Percentiles rank a stretch among this genome's conserved stretches.
Conservation (phyloP, 2,113 vertebrate species). For the Odocoileus hemionus region DNA sequence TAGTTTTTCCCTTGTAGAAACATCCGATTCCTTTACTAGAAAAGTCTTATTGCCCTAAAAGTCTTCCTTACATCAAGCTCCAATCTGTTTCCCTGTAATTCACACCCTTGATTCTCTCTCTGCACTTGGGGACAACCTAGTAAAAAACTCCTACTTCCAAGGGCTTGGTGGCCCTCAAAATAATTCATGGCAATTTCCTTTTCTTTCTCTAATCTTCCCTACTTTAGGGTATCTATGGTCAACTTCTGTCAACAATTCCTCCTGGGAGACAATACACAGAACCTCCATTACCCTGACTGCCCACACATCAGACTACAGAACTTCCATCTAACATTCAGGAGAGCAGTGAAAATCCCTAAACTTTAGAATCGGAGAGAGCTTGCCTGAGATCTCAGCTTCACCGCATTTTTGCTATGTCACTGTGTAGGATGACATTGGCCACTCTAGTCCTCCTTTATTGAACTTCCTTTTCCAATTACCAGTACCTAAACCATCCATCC, state of each 20-base stretch:
- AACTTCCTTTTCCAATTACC: neutral
- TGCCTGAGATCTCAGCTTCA: neutral
- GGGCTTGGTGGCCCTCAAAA: neutral
- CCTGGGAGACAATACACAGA: neutral
- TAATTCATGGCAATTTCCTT: neutral
- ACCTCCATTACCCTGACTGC: neutral
- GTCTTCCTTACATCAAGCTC: neutral
- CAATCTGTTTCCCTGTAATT: neutral
- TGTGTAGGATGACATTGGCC: accelerated
- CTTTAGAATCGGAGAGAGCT: neutral
- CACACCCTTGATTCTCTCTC: neutral
- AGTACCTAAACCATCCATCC: neutral
- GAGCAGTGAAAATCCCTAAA: neutral
- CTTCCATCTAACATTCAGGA: neutral
- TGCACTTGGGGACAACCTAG: neutral
- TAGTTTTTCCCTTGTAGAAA: neutral
- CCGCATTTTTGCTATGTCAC: neutral
- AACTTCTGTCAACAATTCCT: neutral
- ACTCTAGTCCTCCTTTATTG: neutral
- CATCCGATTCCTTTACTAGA: neutral
- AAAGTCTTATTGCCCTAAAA: neutral
- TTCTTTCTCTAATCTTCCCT: neutral
- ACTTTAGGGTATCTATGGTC: neutral
- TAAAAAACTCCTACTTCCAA: neutral
- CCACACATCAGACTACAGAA: neutral